Conservation (phyloP, 2,888 invertebrate genomes). For the Hypolimnas misippus region DNA sequence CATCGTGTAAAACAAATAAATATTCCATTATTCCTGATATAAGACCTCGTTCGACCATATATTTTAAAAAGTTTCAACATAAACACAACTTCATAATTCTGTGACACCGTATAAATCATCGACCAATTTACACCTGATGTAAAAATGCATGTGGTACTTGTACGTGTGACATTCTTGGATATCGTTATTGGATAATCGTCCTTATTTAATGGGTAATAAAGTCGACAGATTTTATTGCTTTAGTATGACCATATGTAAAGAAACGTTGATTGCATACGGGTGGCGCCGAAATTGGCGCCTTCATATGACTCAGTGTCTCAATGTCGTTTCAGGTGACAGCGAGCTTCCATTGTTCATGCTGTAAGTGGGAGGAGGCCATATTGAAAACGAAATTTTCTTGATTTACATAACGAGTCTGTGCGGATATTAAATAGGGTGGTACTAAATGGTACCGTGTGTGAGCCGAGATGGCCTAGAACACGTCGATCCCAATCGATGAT, state of each 20-base stretch:
- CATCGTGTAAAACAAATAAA: neutral
- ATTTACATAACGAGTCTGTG: slow-evolving; percentile 10
- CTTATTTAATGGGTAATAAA: neutral
- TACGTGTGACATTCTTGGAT: neutral
- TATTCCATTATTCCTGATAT: neutral
- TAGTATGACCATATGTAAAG: slow-evolving; percentile 19
- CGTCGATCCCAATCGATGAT: too few species aligned
- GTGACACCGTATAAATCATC: slow-evolving; percentile 20
- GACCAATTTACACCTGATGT: slow-evolving; percentile 11
- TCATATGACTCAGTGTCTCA: slow-evolving; percentile 39
- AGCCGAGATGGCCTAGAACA: too few species aligned
- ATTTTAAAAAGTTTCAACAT: slow-evolving; percentile 6
- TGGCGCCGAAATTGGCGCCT: slow-evolving; percentile 33
- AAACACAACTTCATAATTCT: slow-evolving; percentile 13
- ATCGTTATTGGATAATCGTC: neutral
- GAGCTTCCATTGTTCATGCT: slow-evolving; percentile 28
- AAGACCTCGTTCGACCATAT: slow-evolving; percentile 1
- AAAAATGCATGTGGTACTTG: slow-evolving; percentile 1
- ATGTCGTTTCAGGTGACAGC: slow-evolving; percentile 39
- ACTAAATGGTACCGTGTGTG: too few species aligned
- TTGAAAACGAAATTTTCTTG: slow-evolving; percentile 8
- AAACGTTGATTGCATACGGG: slow-evolving; percentile 30
- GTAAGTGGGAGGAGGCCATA: slow-evolving; percentile 22
- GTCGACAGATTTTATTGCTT: neutral
- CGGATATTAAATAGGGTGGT: too few species aligned